These are phyloP conservation scores for Protaetia brevitarsis DNA, from an alignment of 1,140 invertebrate species.

Conservation along the genomic window DNA sequence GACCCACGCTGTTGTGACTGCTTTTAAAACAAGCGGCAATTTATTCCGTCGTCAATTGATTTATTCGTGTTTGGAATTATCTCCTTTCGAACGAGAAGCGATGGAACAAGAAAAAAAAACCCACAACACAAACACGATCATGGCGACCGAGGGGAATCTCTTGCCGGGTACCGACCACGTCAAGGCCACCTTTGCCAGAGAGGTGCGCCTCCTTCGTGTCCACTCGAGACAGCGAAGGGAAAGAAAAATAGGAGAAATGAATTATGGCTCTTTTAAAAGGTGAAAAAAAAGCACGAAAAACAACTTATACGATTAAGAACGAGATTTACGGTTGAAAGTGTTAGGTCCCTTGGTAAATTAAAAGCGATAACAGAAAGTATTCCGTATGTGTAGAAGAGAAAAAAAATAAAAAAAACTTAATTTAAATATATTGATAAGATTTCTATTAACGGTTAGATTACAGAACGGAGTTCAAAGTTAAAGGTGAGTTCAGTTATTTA, in stretches of 20 bases:
- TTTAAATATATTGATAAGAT: not conserved
- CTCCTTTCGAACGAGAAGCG: not conserved
- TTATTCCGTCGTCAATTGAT: not conserved
- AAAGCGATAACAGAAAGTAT: not conserved
- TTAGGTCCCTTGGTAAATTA: not conserved
- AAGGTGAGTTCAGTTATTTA: not conserved
- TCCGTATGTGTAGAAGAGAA: not conserved
- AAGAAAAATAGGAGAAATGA: not conserved
- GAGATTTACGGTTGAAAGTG: not conserved
- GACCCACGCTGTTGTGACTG: not conserved
- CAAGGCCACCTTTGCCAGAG: not conserved
- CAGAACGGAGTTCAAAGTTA: too few relatives aligned
- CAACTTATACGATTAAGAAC: not conserved
- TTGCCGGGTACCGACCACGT: not conserved
- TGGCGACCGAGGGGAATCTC: not conserved
- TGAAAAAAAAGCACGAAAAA: not conserved
- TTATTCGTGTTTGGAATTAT: not conserved
- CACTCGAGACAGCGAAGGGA: not conserved
- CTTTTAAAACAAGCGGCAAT: not conserved
- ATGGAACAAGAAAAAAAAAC: not conserved
- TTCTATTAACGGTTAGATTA: too few relatives aligned
- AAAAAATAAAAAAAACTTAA: not conserved
- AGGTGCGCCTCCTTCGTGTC: not conserved
- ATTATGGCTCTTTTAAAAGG: not conserved
- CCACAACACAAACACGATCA: not conserved